Percentiles rank a stretch among this genome's conserved stretches.
phyloP scores from a whole-genome alignment of 2,888 invertebrate genomes.

The Beris chalybata region DNA sequence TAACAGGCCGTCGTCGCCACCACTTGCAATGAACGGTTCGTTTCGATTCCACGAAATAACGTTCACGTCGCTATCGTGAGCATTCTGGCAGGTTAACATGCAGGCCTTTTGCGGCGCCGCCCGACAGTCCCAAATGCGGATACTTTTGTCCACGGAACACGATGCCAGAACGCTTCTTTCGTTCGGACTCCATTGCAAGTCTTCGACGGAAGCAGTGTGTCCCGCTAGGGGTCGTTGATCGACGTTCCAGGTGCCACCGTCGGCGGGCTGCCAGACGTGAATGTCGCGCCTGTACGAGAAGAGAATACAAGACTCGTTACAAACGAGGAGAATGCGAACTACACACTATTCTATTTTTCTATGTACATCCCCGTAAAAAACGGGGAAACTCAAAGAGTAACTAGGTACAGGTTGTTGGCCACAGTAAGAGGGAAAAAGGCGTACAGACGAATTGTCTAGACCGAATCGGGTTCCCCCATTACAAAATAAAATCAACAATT shows the following conservation, averaged over 20 bases:
- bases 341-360: too few relatives aligned
- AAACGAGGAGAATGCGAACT: too few relatives aligned
- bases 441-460: too few relatives aligned
- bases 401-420: too few relatives aligned
- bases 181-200: conserved; percentile 98
- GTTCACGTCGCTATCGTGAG: conserved; percentile 92
- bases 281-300: conserved; percentile 70
- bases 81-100: conserved; percentile 82
- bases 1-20: conserved; percentile 94
- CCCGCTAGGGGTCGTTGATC: conserved; percentile 86
- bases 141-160: conserved; percentile 85
- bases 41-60: conserved; percentile 95
- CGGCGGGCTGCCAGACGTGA: conserved; percentile 86
- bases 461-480: too few relatives aligned
- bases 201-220: conserved; percentile 93
- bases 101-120: conserved; percentile 84
- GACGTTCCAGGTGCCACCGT: conserved; percentile 82
- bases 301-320: too few relatives aligned
- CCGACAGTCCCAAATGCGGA: conserved; percentile 95
- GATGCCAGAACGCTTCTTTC: conserved; percentile 87
- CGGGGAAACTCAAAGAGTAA: too few relatives aligned
- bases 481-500: conserved; percentile 3
- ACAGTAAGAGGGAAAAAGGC: too few relatives aligned
- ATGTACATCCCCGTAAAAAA: too few relatives aligned
- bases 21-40: conserved; percentile 87